Percentiles rank a stretch among this genome's conserved stretches.
Conservation (phyloP, 2,888 invertebrate genomes). For the Cheiracanthium punctorium region DNA sequence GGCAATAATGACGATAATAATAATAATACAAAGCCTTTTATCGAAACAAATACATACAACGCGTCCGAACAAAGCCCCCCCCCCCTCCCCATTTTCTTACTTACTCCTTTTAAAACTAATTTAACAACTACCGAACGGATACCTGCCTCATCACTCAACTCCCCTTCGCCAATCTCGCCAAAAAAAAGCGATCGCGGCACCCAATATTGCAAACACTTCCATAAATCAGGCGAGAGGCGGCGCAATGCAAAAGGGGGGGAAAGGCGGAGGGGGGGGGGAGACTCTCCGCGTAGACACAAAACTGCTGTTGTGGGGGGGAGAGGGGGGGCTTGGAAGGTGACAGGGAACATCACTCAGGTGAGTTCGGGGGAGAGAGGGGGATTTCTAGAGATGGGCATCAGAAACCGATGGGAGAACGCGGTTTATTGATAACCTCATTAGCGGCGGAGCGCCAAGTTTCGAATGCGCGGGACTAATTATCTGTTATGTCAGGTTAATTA, state of each 20-base stretch:
- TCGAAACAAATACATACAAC: background rate
- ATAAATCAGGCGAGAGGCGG: slow-evolving; percentile 48
- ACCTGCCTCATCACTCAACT: slow-evolving; percentile 28
- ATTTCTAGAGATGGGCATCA: slow-evolving; percentile 58
- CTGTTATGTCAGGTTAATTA: slow-evolving; percentile 69
- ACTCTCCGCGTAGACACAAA: slow-evolving; percentile 20
- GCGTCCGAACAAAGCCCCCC: background rate
- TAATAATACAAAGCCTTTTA: too few relatives aligned
- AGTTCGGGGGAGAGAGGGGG: slow-evolving; percentile 27
- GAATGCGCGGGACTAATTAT: slow-evolving; percentile 61
- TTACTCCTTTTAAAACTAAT: slow-evolving; percentile 17
- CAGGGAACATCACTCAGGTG: slow-evolving; percentile 51
- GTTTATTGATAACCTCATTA: slow-evolving; percentile 70
- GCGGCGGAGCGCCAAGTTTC: slow-evolving; percentile 53
- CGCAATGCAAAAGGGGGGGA: slow-evolving; percentile 5
- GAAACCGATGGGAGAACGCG: slow-evolving; percentile 61
- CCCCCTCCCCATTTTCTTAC: background rate
- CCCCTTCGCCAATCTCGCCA: slow-evolving; percentile 45
- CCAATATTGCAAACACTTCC: slow-evolving; percentile 32
- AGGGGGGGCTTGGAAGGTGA: slow-evolving; percentile 35
- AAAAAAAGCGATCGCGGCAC: slow-evolving; percentile 55
- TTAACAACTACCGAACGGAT: slow-evolving; percentile 10
- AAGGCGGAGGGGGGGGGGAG: too few relatives aligned
- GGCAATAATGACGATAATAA: too few relatives aligned
- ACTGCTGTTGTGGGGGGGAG: slow-evolving; percentile 11